phyloP scores from a whole-genome alignment of 1,140 invertebrate species.

The Diploscapter pachys region DNA sequence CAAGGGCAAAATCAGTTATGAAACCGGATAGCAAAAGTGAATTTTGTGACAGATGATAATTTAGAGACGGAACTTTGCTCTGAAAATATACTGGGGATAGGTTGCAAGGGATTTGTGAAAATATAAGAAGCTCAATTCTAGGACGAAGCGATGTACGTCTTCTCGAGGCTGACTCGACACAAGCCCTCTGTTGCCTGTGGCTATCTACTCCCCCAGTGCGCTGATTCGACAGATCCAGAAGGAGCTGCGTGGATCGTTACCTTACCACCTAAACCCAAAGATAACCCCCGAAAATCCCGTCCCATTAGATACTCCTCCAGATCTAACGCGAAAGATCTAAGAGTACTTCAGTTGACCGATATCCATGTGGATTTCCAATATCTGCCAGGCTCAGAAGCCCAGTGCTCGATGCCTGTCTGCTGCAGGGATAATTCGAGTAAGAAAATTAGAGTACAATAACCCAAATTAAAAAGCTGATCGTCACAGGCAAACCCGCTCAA shows the following conservation, averaged over 20 bases:
- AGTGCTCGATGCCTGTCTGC: constrained; percentile 62
- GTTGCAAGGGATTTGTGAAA: constrained; percentile 1
- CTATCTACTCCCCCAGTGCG: constrained; percentile 31
- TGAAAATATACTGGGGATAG: too few species aligned
- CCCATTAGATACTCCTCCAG: not conserved
- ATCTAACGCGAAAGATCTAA: constrained; percentile 31
- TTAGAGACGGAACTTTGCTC: too few species aligned
- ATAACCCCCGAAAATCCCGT: not conserved
- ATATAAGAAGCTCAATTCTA: constrained; percentile 6
- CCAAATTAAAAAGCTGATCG: not conserved
- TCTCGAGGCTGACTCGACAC: constrained; percentile 27
- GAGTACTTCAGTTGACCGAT: constrained; percentile 63
- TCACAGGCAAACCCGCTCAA: not conserved
- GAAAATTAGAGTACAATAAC: not conserved
- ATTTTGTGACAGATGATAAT: too few species aligned
- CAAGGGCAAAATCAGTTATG: too few species aligned
- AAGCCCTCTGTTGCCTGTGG: constrained; percentile 32
- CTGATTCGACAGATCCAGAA: constrained; percentile 26
- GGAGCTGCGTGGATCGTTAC: constrained; percentile 23
- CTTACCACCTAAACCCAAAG: constrained; percentile 27
- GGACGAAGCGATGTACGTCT: constrained; percentile 41
- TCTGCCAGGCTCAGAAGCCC: constrained; percentile 56
- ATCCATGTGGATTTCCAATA: constrained; percentile 62
- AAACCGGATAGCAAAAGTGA: too few species aligned
- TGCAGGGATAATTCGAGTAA: constrained; percentile 50